These are phyloP conservation scores for Germaria angustata DNA, from an alignment of 2,888 invertebrate genomes.

Conservation along the genomic window DNA sequence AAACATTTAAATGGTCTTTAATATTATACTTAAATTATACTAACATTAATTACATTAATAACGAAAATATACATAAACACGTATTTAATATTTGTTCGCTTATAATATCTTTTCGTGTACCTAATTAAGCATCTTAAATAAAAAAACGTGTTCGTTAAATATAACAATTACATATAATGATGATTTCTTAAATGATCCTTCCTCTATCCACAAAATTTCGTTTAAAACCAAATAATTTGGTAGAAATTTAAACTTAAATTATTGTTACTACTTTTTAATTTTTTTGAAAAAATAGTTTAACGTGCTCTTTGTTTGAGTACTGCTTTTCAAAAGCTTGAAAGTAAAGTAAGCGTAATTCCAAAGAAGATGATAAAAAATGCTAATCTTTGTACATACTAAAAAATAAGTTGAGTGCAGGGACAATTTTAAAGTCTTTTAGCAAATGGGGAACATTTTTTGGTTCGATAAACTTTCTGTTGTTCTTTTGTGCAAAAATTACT, in stretches of 20 bases:
- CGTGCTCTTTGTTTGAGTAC: neutral
- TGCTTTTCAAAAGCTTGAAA: neutral
- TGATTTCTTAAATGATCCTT: neutral
- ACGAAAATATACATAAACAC: neutral
- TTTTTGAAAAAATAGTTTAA: neutral
- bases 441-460: too few species aligned
- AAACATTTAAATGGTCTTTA: slow-evolving; percentile 25
- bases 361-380: neutral
- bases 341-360: neutral
- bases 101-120: slow-evolving; percentile 58
- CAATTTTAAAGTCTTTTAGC: too few species aligned
- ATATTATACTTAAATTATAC: slow-evolving; percentile 28
- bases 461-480: too few species aligned
- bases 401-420: too few species aligned
- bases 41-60: neutral
- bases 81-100: slow-evolving; percentile 39
- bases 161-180: neutral
- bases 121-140: slow-evolving; percentile 41
- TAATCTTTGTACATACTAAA: neutral
- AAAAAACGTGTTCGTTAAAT: slow-evolving; percentile 50
- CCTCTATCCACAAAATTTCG: neutral
- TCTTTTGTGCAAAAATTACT: too few species aligned
- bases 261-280: too few species aligned
- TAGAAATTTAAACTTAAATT: too few species aligned
- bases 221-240: neutral